Evolutionary conservation across 1,140 invertebrate genomes (phyloP), one percentile per base, ranked within the genome.

Genomic region (Drosophila melanica): DNA sequence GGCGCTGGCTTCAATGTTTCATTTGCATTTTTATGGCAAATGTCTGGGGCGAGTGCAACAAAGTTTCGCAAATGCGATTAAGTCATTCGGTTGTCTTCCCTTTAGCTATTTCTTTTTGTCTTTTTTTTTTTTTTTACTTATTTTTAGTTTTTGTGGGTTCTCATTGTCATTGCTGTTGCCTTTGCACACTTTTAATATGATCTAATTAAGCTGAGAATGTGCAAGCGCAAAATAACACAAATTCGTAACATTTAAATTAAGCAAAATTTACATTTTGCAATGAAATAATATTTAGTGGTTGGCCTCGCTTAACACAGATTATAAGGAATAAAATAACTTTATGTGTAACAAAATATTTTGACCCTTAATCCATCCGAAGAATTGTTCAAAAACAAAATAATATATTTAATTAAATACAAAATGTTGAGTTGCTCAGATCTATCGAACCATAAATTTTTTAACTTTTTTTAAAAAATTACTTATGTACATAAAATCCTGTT

Each of bases 21-120:
- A 86, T 86, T 86, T 86, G 82, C 82, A 86, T 86, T 87, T 87
- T 86, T 86, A 87, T 70, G 66, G 79, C 72, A 68, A 82, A 68
- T 67, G 65, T 80, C 73, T 62, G 79, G 39, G 51, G 37, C 60
- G 54, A 63, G 35, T 45, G 68, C 71, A 86, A 86, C 79, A 86
- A 86, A 87, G 82, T 86, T 82, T 70, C 62, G 47, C 58, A 86
- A 86, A 87, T 79, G 82, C 82, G 82, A 86, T 86, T 81, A 86
- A 86, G 82, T 81, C 82, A 86, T 86, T 87, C 71, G 76, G 44
- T 58, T 70, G 82, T 73, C 71, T 70, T 55, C 54, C 30, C 39
- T 48, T 39, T 41, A 10, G n/a, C n/a, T 41, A 33, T 33, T 39
- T 45, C 23, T 41, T 35, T 48, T 35, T 33, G 6, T 41, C 1